These are phyloP conservation scores for Phlogophora meticulosa DNA, from an alignment of 2,888 invertebrate genomes.

Conservation along the genomic window DNA sequence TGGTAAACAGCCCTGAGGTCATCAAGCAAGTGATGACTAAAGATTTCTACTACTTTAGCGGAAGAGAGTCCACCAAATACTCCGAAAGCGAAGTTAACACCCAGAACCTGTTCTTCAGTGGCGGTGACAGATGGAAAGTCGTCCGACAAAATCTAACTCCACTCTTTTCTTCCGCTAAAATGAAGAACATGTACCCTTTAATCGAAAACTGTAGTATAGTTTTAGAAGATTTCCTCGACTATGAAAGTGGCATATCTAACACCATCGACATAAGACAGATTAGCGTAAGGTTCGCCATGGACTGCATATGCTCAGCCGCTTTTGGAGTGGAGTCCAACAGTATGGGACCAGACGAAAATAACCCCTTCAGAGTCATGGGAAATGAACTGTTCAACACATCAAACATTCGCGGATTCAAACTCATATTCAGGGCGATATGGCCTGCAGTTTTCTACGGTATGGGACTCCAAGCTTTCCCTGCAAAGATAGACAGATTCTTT, in stretches of 20 bases:
- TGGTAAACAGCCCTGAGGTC: conserved; percentile 73
- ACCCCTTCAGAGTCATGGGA: conserved; percentile 70
- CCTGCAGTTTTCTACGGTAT: conserved; percentile 75
- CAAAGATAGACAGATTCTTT: conserved; percentile 70
- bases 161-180: conserved; percentile 77
- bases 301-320: conserved; percentile 70
- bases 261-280: conserved; percentile 63
- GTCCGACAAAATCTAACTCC: conserved; percentile 77
- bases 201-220: conserved; percentile 67
- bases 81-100: too few relatives aligned
- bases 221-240: conserved; percentile 70
- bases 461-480: conserved; percentile 67
- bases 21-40: conserved; percentile 72
- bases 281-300: conserved; percentile 74
- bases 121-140: conserved; percentile 9
- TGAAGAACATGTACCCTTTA: conserved; percentile 79
- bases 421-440: conserved; percentile 69
- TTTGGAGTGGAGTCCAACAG: conserved; percentile 64
- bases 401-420: conserved; percentile 63
- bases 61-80: too few relatives aligned
- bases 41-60: conserved; percentile 74
- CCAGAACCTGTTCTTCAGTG: too few relatives aligned
- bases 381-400: conserved; percentile 66
- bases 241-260: conserved; percentile 42
- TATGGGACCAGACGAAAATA: conserved; percentile 47